Evolutionary conservation across 2,888 invertebrate genomes (phyloP), one percentile per base, ranked within the genome.

Genomic region (Druceiella hillmani): DNA sequence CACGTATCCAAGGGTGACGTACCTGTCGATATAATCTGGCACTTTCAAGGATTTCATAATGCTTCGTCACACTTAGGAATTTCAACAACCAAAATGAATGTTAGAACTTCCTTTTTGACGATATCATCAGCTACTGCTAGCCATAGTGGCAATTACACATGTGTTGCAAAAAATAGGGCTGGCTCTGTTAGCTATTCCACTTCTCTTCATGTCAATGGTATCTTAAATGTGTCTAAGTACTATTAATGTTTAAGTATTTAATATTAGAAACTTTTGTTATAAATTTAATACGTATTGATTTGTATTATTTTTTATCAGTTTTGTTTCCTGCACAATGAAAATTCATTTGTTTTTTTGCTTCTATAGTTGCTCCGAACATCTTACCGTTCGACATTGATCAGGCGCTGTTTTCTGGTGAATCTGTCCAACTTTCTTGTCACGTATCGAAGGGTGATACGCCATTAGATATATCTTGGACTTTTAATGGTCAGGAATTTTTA

Each of bases 101-200:
- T 76, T 48, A 76, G 79, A 46, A 66, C 79, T 50, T 85, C 84
- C 58, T 81, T 83, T 46, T 65, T 87, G 43, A 82, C 79, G 43
- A 84, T 88, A 53, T 81, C 82, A 52, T 70, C 80, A 37, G 76
- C 83, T 39, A 73, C 74, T 50, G 79, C 79, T 16, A 70, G 75
- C 43, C 85, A 87, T 59, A 79, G 82, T 45, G 87, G 87, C 48
- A 74, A 76, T 56, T 88, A 86, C 56, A 84, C 83, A 45, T 88
- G 89, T 61, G 74, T 79, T 48, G 87, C 84, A 20, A 68, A 71
- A 46, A 87, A 87, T 67, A 68, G 61, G 51, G 87, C 83, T 46
- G 87, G 87, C 52, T 71, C 66, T 42, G 72, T 78, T 54, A 81
- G 78, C 56, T 76, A 80, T 61, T 75, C 80, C 53, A 77, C 83